Conservation (phyloP, 2,888 invertebrate species). For the Petrolisthes manimaculis region DNA sequence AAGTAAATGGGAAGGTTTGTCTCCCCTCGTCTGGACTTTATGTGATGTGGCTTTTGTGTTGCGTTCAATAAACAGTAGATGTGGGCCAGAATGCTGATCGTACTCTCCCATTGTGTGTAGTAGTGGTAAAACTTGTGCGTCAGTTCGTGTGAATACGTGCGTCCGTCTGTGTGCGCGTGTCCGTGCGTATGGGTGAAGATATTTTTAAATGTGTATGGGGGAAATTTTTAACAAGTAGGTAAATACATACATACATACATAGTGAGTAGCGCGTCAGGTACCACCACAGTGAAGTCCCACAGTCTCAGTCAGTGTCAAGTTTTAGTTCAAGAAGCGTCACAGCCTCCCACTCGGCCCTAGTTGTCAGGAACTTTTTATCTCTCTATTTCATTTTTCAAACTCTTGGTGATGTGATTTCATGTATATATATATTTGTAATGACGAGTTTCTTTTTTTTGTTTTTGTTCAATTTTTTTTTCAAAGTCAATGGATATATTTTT, state of each 20-base stretch:
- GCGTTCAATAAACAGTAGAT: neutral
- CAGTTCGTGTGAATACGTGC: neutral
- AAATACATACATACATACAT: neutral
- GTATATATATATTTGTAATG: slow-evolving; percentile 32
- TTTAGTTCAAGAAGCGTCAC: too few species aligned
- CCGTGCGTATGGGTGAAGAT: neutral
- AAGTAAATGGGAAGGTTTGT: neutral
- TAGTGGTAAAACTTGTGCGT: neutral
- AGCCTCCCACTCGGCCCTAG: slow-evolving; percentile 2
- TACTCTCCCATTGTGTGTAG: slow-evolving; percentile 2
- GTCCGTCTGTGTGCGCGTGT: neutral
- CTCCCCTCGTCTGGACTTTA: neutral
- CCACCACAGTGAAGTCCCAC: too few species aligned
- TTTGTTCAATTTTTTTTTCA: slow-evolving; percentile 11
- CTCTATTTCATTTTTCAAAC: slow-evolving; percentile 28
- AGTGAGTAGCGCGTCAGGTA: too few species aligned
- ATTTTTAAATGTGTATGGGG: neutral
- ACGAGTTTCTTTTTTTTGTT: slow-evolving; percentile 2
- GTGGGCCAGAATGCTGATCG: neutral
- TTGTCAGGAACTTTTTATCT: slow-evolving; percentile 28
- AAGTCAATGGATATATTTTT: slow-evolving; percentile 41
- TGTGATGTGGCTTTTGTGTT: slow-evolving; percentile 9
- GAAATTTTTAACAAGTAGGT: neutral
- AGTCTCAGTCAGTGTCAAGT: too few species aligned
- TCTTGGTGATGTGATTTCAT: slow-evolving; percentile 41